Evolutionary conservation across 2,113 vertebrate genomes (phyloP).

Genomic region (Tyrannus savana): DNA sequence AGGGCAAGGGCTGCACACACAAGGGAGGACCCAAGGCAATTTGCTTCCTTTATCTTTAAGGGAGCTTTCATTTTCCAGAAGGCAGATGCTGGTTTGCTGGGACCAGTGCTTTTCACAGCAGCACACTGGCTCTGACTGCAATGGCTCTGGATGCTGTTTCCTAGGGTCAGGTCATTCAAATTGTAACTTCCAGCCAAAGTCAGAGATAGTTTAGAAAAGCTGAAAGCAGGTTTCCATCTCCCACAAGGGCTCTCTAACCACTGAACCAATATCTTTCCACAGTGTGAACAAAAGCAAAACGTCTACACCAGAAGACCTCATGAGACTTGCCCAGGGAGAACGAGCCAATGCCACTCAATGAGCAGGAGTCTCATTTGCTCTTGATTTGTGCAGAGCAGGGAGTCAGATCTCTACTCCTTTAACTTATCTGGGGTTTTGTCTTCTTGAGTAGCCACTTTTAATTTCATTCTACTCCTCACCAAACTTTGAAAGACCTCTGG

Average conservation of each 20-base stretch:
- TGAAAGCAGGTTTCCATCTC: neutral
- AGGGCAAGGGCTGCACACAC: neutral
- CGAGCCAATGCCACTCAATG: accelerated
- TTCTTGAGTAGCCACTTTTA: neutral
- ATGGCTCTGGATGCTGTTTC: neutral
- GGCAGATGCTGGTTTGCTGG: neutral
- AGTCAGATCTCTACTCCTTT: neutral
- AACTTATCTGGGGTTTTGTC: neutral
- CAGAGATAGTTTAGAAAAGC: neutral
- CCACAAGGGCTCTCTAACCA: neutral
- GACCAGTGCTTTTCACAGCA: neutral
- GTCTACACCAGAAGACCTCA: neutral
- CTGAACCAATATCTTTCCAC: neutral
- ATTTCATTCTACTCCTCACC: neutral
- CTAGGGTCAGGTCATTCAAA: neutral
- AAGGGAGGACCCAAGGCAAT: neutral
- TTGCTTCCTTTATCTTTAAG: neutral
- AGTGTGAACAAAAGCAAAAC: neutral
- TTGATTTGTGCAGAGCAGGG: neutral
- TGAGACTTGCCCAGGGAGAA: neutral
- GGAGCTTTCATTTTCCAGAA: neutral
- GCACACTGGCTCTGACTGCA: neutral
- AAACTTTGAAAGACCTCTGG: neutral
- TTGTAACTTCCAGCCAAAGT: neutral
- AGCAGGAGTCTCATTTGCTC: neutral